Percentiles rank a stretch among this genome's conserved stretches.
Evolutionary conservation across 2,113 vertebrate genomes (phyloP).

Genomic region (Leucoraja erinaceus): DNA sequence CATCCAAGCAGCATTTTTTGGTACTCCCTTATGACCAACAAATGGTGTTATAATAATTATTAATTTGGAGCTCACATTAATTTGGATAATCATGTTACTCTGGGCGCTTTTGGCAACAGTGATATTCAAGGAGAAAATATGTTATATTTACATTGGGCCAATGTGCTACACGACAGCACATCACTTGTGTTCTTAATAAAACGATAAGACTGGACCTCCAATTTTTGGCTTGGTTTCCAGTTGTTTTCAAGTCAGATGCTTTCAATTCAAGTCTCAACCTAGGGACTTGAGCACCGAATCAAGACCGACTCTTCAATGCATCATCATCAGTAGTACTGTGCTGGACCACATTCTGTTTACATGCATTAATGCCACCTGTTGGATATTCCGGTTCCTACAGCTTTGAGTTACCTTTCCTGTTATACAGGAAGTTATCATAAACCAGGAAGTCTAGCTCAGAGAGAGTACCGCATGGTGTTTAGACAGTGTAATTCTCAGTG

Average conservation of each 20-base stretch:
- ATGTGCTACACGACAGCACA: background rate
- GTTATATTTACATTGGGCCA: background rate
- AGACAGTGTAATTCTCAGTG: too few relatives aligned
- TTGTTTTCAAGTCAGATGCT: background rate
- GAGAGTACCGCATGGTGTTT: too few relatives aligned
- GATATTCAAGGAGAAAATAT: background rate
- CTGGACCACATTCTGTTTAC: too few relatives aligned
- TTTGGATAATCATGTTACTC: background rate
- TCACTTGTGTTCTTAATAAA: background rate
- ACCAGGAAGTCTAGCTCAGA: too few relatives aligned
- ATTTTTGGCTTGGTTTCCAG: background rate
- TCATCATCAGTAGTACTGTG: background rate
- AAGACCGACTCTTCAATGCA: background rate
- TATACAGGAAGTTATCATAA: too few relatives aligned
- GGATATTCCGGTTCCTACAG: too few relatives aligned
- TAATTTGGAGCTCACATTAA: background rate
- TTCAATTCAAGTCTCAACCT: background rate
- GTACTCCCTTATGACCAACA: background rate
- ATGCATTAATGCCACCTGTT: too few relatives aligned
- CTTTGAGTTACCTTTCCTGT: too few relatives aligned
- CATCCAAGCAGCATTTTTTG: background rate
- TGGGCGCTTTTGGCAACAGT: background rate
- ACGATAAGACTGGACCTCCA: background rate
- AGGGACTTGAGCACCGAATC: background rate
- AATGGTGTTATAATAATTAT: background rate